Percentiles rank a stretch among this genome's conserved stretches.
Conservation (phyloP, 30 jellyfish, hydroid and myxozoan genomes). For the Pseudorhiza aurosa region DNA sequence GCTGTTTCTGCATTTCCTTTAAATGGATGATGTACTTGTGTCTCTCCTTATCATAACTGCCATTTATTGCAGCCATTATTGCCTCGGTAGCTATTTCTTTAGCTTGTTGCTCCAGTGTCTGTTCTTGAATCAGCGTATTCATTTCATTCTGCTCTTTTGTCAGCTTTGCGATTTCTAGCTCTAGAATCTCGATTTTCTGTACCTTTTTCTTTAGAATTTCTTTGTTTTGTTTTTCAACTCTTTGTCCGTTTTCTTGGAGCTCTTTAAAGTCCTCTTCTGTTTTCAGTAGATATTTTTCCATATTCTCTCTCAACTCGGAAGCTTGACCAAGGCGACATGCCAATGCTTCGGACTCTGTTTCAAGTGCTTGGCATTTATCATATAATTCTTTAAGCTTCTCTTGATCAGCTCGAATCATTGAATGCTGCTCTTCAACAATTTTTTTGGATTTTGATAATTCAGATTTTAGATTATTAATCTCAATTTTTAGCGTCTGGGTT, state of each 20-base stretch:
- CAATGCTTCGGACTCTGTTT: neutral
- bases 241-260: neutral
- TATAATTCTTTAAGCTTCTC: neutral
- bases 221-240: neutral
- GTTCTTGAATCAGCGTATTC: neutral
- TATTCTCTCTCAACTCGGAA: neutral
- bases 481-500: neutral
- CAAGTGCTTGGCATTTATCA: neutral
- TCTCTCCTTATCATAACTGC: neutral
- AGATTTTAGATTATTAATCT: neutral
- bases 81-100: neutral
- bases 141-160: neutral
- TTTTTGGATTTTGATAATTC: neutral
- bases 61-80: neutral
- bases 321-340: neutral
- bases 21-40: neutral
- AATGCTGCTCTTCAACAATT: neutral
- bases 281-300: neutral
- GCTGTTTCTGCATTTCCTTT: neutral
- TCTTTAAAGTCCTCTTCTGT: neutral
- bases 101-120: neutral
- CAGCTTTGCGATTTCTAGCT: neutral
- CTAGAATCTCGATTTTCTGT: neutral
- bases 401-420: neutral
- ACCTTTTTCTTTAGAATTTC: neutral